Conservation (phyloP, 1,140 invertebrate species). For the Heliothis virescens region DNA sequence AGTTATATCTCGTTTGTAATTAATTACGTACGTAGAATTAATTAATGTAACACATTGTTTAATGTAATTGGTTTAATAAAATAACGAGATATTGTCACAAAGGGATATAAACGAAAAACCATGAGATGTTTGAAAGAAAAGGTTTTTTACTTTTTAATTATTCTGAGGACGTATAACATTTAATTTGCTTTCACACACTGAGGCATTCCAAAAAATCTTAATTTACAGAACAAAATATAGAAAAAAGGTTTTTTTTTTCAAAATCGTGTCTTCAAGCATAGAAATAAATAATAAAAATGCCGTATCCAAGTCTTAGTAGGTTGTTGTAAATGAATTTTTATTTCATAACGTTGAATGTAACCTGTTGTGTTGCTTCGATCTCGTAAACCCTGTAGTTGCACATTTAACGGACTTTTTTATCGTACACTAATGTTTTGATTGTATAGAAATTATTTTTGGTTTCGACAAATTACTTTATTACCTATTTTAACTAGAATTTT, state of each 20-base stretch:
- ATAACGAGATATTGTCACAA: neutral
- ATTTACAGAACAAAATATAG: neutral
- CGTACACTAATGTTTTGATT: neutral
- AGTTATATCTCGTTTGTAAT: slow-evolving; percentile 1
- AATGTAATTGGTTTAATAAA: neutral
- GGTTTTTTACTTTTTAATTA: no score
- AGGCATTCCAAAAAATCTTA: no score
- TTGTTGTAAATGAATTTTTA: slow-evolving; percentile 47
- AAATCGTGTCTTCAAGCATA: no score
- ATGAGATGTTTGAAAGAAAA: no score
- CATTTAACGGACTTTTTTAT: slow-evolving; percentile 23
- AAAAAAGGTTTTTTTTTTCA: neutral
- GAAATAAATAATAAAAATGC: neutral
- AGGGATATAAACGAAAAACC: neutral
- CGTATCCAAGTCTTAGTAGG: neutral
- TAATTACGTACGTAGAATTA: neutral
- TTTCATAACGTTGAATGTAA: slow-evolving; percentile 54
- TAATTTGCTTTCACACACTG: no score
- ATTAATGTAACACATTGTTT: neutral
- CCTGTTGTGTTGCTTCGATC: slow-evolving; percentile 50
- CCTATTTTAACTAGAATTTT: no score
- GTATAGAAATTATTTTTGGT: no score
- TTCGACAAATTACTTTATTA: no score
- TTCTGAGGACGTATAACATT: no score
- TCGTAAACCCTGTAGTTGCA: slow-evolving; percentile 37